These are phyloP conservation scores for Heliconius melpomene DNA, from an alignment of 1,140 invertebrate genomes.

Conservation along the genomic window DNA sequence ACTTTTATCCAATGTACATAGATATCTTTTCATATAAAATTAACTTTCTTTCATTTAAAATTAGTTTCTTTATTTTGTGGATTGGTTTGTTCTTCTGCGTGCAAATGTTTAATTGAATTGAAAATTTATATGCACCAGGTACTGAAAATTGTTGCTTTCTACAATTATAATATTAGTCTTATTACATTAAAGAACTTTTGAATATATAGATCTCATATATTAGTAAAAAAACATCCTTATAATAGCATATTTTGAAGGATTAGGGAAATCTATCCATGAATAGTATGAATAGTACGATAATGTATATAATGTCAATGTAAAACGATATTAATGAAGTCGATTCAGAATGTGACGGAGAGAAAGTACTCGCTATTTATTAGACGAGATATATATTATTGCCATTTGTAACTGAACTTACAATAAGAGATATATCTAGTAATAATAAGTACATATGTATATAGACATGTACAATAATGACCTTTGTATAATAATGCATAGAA, in stretches of 20 bases:
- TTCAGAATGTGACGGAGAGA: constrained; percentile 39
- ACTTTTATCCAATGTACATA: no score
- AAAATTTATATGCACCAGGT: no score
- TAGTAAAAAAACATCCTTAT: background rate
- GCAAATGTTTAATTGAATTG: no score
- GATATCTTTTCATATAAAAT: no score
- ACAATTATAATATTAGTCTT: no score
- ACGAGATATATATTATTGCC: constrained; percentile 25
- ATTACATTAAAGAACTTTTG: no score
- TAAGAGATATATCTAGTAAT: background rate
- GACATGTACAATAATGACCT: background rate
- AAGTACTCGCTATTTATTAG: constrained; percentile 46
- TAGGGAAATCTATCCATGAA: background rate
- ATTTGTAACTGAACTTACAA: constrained; percentile 13
- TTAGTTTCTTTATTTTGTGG: no score
- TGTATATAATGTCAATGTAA: constrained; percentile 29
- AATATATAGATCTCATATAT: background rate
- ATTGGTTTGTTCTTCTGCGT: no score
- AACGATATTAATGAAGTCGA: constrained; percentile 31
- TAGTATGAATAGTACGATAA: constrained; percentile 40
- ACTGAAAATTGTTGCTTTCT: no score
- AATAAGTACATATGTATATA: background rate
- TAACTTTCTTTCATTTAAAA: no score
- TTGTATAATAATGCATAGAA: background rate
- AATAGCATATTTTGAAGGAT: background rate